Percentiles rank a stretch among this genome's conserved stretches.
phyloP scores from a whole-genome alignment of 2,113 vertebrate species.

The Paramisgurnus dabryanus region DNA sequence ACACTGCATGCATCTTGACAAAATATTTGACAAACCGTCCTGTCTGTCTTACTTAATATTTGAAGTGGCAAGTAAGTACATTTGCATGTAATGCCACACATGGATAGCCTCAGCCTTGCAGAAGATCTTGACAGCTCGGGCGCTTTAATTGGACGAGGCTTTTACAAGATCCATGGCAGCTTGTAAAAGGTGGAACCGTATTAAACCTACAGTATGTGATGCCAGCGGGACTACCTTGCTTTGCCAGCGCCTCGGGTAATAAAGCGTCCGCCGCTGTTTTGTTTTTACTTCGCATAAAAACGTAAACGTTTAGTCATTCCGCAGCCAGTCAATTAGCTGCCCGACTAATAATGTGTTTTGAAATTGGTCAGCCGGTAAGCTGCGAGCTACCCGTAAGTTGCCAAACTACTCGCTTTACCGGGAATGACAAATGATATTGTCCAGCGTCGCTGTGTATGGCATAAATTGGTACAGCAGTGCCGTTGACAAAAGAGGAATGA shows the following conservation, averaged over 20 bases:
- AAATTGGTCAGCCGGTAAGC: constrained; percentile 25
- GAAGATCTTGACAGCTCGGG: constrained; percentile 44
- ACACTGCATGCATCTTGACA: constrained; percentile 63
- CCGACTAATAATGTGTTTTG: constrained; percentile 14
- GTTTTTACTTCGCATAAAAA: constrained; percentile 30
- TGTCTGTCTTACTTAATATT: constrained; percentile 59
- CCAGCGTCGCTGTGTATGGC: constrained; percentile 10
- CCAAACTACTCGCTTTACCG: constrained; percentile 14
- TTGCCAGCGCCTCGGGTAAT: constrained; percentile 20
- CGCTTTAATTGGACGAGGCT: constrained; percentile 53
- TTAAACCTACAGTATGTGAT: constrained; percentile 41
- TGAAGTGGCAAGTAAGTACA: constrained; percentile 52
- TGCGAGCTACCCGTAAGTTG: constrained; percentile 25
- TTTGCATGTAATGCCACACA: constrained; percentile 53
- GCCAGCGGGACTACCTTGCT: constrained; percentile 4
- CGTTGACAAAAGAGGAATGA: constrained; percentile 69
- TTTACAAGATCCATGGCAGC: constrained; percentile 30
- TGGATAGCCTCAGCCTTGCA: constrained; percentile 34
- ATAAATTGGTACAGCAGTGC: constrained; percentile 60
- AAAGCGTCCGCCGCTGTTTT: not conserved
- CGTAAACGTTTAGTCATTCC: constrained; percentile 9
- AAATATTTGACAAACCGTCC: constrained; percentile 71
- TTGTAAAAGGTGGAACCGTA: constrained; percentile 48
- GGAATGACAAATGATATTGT: constrained; percentile 26
- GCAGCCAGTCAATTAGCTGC: constrained; percentile 21